These are phyloP conservation scores for Siniperca knerii DNA, from an alignment of 2,113 vertebrate species.

Conservation along the genomic window DNA sequence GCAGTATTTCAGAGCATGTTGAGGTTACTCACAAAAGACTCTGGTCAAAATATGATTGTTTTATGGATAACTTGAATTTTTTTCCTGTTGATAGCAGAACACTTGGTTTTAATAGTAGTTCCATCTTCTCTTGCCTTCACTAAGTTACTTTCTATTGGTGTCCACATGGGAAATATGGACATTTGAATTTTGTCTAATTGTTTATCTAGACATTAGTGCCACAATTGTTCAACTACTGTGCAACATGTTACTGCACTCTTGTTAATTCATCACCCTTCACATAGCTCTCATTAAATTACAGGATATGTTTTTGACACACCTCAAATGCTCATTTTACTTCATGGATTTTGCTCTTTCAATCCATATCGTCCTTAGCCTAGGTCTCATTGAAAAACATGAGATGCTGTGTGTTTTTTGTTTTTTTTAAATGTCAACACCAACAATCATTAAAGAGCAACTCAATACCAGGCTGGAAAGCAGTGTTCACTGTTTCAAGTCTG, in stretches of 20 bases:
- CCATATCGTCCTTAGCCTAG: not conserved
- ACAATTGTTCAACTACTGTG: too few species aligned
- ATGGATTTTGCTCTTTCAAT: not conserved
- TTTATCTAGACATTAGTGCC: not conserved
- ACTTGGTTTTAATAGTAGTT: not conserved
- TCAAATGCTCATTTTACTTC: not conserved
- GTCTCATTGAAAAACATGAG: too few species aligned
- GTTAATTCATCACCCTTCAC: too few species aligned
- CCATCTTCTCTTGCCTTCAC: not conserved
- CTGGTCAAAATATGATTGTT: not conserved
- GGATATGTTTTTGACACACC: too few species aligned
- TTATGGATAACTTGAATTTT: not conserved
- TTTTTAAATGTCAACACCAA: too few species aligned
- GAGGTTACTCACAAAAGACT: constrained; percentile 2
- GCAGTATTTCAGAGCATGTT: not conserved
- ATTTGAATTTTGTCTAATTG: not conserved
- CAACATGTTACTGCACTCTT: too few species aligned
- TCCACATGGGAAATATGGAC: not conserved
- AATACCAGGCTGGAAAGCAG: too few species aligned
- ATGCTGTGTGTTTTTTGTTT: too few species aligned
- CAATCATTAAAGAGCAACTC: too few species aligned
- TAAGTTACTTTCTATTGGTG: not conserved
- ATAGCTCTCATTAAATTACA: too few species aligned
- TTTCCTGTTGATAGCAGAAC: not conserved
- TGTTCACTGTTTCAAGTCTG: too few species aligned